A percentile compares a stretch with the other conserved stretches of the same genome.
Conservation (phyloP, 92 coral and sea anemone species). For the Palythoa grandis region DNA sequence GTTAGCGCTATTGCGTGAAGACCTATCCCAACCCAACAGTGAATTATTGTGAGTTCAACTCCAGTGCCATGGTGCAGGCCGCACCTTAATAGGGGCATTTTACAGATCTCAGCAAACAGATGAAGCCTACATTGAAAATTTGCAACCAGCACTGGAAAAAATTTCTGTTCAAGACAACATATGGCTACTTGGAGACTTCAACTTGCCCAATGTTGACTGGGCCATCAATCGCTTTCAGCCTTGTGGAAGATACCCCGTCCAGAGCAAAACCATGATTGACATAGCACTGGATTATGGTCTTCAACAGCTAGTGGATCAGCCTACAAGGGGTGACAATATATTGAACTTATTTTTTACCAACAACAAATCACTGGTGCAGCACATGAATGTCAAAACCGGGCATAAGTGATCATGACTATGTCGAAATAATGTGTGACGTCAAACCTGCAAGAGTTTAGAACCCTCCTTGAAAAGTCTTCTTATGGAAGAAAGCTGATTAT, state of each 20-base stretch:
- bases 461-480: not conserved
- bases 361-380: not conserved
- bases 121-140: not conserved
- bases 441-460: not conserved
- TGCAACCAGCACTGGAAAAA: conserved; percentile 1
- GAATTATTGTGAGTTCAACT: conserved; percentile 39
- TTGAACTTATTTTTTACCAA: conserved; percentile 50
- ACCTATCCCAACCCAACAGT: conserved; percentile 10
- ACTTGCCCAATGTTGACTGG: conserved; percentile 19
- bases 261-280: not conserved
- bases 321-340: conserved; percentile 53
- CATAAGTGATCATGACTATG: not conserved
- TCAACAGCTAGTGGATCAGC: conserved; percentile 34
- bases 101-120: conserved; percentile 18
- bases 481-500: not conserved
- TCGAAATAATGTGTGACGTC: not conserved
- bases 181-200: not conserved
- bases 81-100: not conserved
- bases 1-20: not conserved
- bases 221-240: not conserved
- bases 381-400: not conserved
- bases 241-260: not conserved
- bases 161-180: conserved; percentile 15
- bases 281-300: not conserved
- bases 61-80: conserved; percentile 4